Base-by-base conservation (phyloP, 2,888 invertebrate species). In the Zonitis immaculata region DNA sequence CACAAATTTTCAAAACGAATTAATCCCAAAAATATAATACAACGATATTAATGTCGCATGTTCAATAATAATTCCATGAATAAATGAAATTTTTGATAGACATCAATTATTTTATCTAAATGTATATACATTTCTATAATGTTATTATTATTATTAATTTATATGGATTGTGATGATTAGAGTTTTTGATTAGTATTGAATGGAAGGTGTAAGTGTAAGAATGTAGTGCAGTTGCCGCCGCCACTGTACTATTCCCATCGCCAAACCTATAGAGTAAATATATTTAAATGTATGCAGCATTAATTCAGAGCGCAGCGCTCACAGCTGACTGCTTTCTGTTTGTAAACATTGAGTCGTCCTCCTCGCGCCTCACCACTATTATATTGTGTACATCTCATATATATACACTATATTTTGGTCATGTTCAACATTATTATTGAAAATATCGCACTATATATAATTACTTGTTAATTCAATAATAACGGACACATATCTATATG, bases 261-360 rank as follows among this genome's bases (percentile, higher is more conserved):
- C 35, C 35, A 35, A 35, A 35, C 55, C 57, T 52, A 57, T n/a
- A n/a, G 61, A 64, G 72, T 69, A 76, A 76, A 76, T 76, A 72
- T 76, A 76, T 76, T 76, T 75, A 76, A 76, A 76, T 76, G 73
- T 76, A 76, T 76, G 76, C 76, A 69, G 72, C 75, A 76, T 76
- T 75, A 76, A 76, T 76, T 76, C 75, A 74, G 71, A 67, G 67
- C 75, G 75, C 73, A 73, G 69, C 73, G 73, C 75, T 75, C 74
- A 76, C 76, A 76, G 76, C 76, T 76, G 76, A 76, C 76, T 76
- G 74, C 70, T 67, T 71, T 71, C 74, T 76, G 76, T 76, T 76
- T 75, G 76, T 76, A 76, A 76, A 76, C 76, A 76, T 54, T 59
- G 59, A 63, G 59, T 61, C 57, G 59, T 61, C 61, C 57, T 35